Evolutionary conservation across 2,888 invertebrate species (phyloP).

Genomic region (Campopleginae sp.): DNA sequence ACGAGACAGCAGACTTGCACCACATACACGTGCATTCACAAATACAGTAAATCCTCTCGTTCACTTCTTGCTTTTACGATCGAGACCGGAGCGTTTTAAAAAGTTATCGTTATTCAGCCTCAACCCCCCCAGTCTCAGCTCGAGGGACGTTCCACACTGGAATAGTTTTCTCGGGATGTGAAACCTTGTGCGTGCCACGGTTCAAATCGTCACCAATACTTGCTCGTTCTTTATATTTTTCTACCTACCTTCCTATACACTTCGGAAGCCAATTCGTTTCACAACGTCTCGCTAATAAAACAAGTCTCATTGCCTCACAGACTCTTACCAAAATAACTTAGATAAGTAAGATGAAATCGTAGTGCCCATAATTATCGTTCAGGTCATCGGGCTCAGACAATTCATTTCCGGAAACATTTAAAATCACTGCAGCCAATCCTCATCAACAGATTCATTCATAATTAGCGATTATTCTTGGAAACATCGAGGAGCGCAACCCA

Average conservation of each 20-base stretch:
- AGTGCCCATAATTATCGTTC: neutral
- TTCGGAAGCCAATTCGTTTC: slow-evolving; percentile 52
- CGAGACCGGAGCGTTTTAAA: slow-evolving; percentile 80
- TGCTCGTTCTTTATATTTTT: slow-evolving; percentile 33
- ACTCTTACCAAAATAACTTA: slow-evolving; percentile 1
- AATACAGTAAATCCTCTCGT: slow-evolving; percentile 56
- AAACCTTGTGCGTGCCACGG: slow-evolving; percentile 69
- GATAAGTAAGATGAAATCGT: slow-evolving; percentile 2
- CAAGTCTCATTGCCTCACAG: neutral
- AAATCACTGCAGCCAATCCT: neutral
- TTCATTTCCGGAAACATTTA: neutral
- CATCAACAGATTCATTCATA: neutral
- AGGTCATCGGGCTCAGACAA: neutral
- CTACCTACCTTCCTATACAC: neutral
- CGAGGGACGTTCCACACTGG: slow-evolving; percentile 73
- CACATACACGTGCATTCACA: slow-evolving; percentile 23
- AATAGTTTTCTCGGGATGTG: slow-evolving; percentile 78
- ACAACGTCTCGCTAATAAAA: slow-evolving; percentile 15
- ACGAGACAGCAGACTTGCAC: slow-evolving; percentile 23
- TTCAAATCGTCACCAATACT: slow-evolving; percentile 55
- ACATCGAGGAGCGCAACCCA: neutral
- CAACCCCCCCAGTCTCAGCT: slow-evolving; percentile 48
- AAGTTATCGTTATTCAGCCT: slow-evolving; percentile 83
- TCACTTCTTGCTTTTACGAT: slow-evolving; percentile 80
- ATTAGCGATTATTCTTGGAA: neutral